Conservation (phyloP, 2,888 invertebrate genomes). For the Orchesellides sinensis region DNA sequence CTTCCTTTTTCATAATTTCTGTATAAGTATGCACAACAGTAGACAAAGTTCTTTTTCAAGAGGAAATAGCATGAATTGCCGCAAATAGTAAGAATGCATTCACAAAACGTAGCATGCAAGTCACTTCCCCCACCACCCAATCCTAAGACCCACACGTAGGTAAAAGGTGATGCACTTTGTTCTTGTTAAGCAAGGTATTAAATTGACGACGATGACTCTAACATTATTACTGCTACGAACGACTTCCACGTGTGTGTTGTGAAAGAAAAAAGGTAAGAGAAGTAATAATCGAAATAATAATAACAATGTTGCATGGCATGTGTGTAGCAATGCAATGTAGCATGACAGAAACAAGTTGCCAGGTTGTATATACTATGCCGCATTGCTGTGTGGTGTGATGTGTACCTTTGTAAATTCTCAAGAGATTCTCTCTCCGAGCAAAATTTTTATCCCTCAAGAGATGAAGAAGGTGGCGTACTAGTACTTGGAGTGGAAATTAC, state of each 20-base stretch:
- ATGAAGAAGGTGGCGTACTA: neutral
- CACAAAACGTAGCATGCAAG: too few relatives aligned
- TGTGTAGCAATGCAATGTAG: too few relatives aligned
- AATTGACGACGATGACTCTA: neutral
- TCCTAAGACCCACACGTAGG: too few relatives aligned
- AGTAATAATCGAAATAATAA: constrained; percentile 9
- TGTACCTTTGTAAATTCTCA: neutral
- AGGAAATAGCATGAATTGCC: too few relatives aligned
- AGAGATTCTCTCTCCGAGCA: constrained; percentile 28
- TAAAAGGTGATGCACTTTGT: too few relatives aligned
- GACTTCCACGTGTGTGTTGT: neutral
- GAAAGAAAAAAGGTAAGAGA: neutral
- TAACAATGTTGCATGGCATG: neutral
- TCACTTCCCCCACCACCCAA: too few relatives aligned
- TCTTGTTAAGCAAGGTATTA: too few relatives aligned
- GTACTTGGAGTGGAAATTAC: neutral
- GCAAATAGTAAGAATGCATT: too few relatives aligned
- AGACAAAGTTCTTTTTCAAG: too few relatives aligned
- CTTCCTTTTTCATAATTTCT: too few relatives aligned
- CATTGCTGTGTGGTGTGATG: neutral
- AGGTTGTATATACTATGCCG: neutral
- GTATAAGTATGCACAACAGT: too few relatives aligned
- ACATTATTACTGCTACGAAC: too few relatives aligned
- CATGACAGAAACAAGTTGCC: neutral
- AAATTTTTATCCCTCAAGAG: constrained; percentile 23